Percentiles rank a stretch among this genome's conserved stretches.
Evolutionary conservation across 2,113 vertebrate species (phyloP).

Genomic region (Gasterosteus aculeatus): DNA sequence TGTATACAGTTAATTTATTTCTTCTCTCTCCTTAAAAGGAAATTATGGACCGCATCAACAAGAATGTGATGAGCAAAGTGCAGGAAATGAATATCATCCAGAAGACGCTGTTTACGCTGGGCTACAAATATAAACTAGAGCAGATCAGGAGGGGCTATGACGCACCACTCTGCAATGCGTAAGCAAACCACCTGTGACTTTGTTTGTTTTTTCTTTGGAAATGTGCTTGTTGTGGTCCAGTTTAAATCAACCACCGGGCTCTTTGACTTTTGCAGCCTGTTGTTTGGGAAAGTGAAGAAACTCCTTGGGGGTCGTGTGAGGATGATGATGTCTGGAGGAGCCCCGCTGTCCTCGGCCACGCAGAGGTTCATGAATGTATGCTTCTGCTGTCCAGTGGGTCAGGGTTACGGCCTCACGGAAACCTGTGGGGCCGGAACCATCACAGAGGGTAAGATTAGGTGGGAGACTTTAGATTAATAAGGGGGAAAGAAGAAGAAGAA

Average conservation of each 20-base stretch:
- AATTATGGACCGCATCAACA: constrained; percentile 99
- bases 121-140: constrained; percentile 94
- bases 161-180: constrained; percentile 94
- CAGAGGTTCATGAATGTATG: constrained; percentile 98
- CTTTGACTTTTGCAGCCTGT: constrained; percentile 77
- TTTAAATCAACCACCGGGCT: neutral
- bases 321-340: constrained; percentile 95
- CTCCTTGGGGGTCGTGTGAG: constrained; percentile 91
- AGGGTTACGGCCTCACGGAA: constrained; percentile 96
- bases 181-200: constrained; percentile 64
- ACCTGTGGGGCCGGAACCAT: constrained; percentile 96
- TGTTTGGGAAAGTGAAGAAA: constrained; percentile 92
- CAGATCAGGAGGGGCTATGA: constrained; percentile 96
- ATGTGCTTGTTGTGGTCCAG: neutral
- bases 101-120: constrained; percentile 93
- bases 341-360: constrained; percentile 91
- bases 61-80: constrained; percentile 97
- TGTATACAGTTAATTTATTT: neutral
- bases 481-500: neutral
- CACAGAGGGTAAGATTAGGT: constrained; percentile 85
- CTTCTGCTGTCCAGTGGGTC: constrained; percentile 95
- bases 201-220: neutral
- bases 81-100: constrained; percentile 94
- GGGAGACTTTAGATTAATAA: accelerated
- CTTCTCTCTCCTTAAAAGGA: constrained; percentile 81